These are phyloP conservation scores for Helicoverpa armigera DNA, from an alignment of 1,140 invertebrate genomes.

Conservation along the genomic window DNA sequence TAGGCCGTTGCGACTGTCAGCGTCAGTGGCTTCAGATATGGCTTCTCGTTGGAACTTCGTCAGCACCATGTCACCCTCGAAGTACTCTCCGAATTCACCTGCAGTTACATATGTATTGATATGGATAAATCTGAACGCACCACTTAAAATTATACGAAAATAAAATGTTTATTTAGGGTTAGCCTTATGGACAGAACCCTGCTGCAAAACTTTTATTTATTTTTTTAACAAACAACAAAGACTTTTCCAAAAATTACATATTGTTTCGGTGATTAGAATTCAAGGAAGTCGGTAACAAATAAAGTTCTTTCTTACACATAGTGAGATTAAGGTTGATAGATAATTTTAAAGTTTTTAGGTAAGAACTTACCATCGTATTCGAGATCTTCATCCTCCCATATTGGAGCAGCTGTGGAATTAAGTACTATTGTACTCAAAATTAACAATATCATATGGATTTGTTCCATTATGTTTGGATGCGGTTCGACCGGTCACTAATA, in stretches of 20 bases:
- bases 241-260: too few species aligned
- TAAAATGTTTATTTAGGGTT: background rate
- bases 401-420: conserved; percentile 19
- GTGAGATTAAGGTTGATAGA: too few species aligned
- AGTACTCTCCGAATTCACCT: conserved; percentile 80
- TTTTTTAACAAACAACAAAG: too few species aligned
- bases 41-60: conserved; percentile 66
- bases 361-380: conserved; percentile 27
- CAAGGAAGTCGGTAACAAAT: too few species aligned
- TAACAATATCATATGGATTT: background rate
- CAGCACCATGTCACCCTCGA: conserved; percentile 85
- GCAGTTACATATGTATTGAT: background rate
- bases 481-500: conserved; percentile 12
- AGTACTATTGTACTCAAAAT: conserved; percentile 17
- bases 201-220: too few species aligned
- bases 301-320: too few species aligned
- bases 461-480: conserved; percentile 12
- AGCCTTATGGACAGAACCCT: too few species aligned
- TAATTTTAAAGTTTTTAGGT: background rate
- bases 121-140: background rate
- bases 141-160: too few species aligned
- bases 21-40: conserved; percentile 60
- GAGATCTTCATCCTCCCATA: background rate
- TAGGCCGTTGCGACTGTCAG: conserved; percentile 86
- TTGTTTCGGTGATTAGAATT: too few species aligned